Base-by-base conservation (phyloP, 2,797 vertebrate genomes). In the Platalea minor region DNA sequence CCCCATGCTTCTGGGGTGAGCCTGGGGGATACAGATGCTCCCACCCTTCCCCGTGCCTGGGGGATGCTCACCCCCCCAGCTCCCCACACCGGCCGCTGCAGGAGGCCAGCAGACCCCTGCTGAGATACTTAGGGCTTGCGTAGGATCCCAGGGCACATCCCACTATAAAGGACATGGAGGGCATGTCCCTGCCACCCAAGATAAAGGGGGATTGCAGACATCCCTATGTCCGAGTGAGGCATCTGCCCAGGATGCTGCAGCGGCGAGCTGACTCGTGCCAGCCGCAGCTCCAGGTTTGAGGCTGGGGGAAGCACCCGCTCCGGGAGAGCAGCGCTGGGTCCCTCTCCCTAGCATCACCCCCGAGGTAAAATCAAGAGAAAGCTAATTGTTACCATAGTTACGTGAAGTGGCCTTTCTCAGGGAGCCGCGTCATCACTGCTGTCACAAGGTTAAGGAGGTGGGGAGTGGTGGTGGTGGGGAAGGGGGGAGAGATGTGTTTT, bases 361-460 rank as follows among this genome's bases (percentile, higher is more conserved):
- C 20, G 25, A 98, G 96, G 97, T 97, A 95, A 98, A 97, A 97
- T 85, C 95, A 97, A 97, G 97, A 91, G 85, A 96, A 96, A 95
- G 94, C 95, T 98, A 97, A 97, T 97, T 96, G 97, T 98, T 97
- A 86, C 98, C 98, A 98, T 98, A 97, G 98, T 90, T 98, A 98
- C 96, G 2, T 97, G 96, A 97, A 98, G 97, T 98, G 97, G 97
- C 97, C 97, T 97, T 96, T 97, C 97, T 82, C 96, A 97, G 96
- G 95, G 97, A 97, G 97, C 96, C 95, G 56, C 96, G 93, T 97
- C 97, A 98, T 97, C 97, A 81, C 95, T 95, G 97, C 97, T 96
- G 96, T 98, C 97, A 95, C 96, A 97, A 98, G 96, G 97, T 97
- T 97, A 98, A 97, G 97, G 97, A 96, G 56, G 94, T 95, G 95